Evolutionary conservation across 2,797 vertebrate species (phyloP).

Genomic region (Sebastes nivosus): DNA sequence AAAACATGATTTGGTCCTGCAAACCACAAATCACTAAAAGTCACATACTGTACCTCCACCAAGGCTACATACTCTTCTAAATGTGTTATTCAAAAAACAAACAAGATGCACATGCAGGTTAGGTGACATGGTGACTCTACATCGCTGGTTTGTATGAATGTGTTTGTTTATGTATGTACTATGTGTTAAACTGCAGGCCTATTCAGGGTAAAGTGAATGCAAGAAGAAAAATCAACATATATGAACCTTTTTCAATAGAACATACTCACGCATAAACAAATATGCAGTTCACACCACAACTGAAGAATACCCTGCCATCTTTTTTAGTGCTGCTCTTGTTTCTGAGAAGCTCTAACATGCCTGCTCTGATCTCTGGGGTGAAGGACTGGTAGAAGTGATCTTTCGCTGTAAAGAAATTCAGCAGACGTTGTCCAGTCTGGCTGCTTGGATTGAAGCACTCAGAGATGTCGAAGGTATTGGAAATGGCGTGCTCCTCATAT

Average conservation of each 20-base stretch:
- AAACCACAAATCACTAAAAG: no score
- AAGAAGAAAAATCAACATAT: background rate
- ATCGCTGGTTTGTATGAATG: no score
- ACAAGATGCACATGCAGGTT: no score
- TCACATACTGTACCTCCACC: no score
- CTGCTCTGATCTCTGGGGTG: constrained; percentile 58
- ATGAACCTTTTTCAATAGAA: background rate
- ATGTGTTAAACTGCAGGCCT: no score
- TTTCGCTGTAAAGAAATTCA: constrained; percentile 68
- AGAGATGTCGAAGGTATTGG: constrained; percentile 64
- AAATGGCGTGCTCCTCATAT: constrained; percentile 60
- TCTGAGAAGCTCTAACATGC: constrained; percentile 71
- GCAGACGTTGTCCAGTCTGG: constrained; percentile 44
- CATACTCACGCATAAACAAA: constrained; percentile 55
- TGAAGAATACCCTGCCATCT: constrained; percentile 62
- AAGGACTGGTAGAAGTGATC: constrained; percentile 62
- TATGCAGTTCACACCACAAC: constrained; percentile 53
- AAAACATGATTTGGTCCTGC: no score
- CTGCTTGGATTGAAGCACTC: constrained; percentile 65
- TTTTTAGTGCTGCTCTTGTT: constrained; percentile 67
- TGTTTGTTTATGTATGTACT: no score
- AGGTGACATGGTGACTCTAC: no score
- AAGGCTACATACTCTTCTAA: no score
- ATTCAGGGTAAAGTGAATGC: background rate
- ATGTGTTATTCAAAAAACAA: no score